A percentile compares a stretch with the other conserved stretches of the same genome.
These are phyloP conservation scores for Trialeurodes vaporariorum DNA, from an alignment of 1,140 invertebrate species.

Conservation along the genomic window DNA sequence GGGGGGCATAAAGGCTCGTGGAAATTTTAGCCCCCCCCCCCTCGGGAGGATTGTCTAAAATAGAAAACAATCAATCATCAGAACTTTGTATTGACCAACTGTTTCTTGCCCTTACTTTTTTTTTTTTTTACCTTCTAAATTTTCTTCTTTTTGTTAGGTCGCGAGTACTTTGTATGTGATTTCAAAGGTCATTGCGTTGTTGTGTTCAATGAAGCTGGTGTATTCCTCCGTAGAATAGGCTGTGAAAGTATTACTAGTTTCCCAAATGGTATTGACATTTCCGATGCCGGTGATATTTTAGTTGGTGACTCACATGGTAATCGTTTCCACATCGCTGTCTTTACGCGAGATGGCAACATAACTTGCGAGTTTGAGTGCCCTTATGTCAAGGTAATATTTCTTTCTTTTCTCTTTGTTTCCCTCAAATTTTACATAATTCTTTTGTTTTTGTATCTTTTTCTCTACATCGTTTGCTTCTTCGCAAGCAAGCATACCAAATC, in stretches of 20 bases:
- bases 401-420: conserved; percentile 14
- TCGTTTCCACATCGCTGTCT: conserved; percentile 91
- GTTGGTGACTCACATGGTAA: conserved; percentile 97
- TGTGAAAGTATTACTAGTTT: conserved; percentile 92
- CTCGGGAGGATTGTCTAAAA: too few species aligned
- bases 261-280: conserved; percentile 95
- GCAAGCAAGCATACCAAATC: background rate
- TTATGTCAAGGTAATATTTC: conserved; percentile 68
- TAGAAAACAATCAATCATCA: too few species aligned
- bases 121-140: too few species aligned
- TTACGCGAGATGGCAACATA: conserved; percentile 70
- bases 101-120: too few species aligned
- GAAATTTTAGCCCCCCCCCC: too few species aligned
- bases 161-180: conserved; percentile 94
- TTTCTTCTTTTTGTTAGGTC: conserved; percentile 45
- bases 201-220: conserved; percentile 84
- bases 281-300: conserved; percentile 87
- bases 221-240: conserved; percentile 83
- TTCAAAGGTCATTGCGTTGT: conserved; percentile 96
- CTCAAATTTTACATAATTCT: background rate
- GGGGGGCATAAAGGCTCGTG: too few species aligned
- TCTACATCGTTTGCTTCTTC: background rate
- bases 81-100: too few species aligned
- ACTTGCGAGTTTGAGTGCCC: conserved; percentile 93
- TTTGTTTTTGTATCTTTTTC: background rate